Conservation (phyloP, 2,113 vertebrate species). For the Haplochromis vanheusdeni region DNA sequence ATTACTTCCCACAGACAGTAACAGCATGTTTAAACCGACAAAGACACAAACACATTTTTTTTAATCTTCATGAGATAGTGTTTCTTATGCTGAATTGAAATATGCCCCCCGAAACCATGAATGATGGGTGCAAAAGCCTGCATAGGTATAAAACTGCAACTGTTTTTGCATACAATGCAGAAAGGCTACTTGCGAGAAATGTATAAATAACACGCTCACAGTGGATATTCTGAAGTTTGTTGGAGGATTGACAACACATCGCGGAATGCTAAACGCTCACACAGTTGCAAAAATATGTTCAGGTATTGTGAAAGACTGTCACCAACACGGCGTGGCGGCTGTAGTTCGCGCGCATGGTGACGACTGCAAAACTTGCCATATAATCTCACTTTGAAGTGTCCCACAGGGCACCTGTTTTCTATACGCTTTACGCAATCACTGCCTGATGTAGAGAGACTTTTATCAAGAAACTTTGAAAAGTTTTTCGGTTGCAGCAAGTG, state of each 20-base stretch:
- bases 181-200: neutral
- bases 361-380: slow-evolving; percentile 44
- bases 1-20: neutral
- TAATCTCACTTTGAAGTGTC: slow-evolving; percentile 35
- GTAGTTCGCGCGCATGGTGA: neutral
- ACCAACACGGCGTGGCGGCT: neutral
- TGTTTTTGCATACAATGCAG: neutral
- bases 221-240: slow-evolving; percentile 21
- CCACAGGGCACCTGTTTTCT: slow-evolving; percentile 61
- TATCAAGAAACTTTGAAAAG: slow-evolving; percentile 39
- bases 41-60: slow-evolving; percentile 12
- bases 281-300: neutral
- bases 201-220: neutral
- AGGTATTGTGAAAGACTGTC: slow-evolving; percentile 5
- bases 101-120: neutral
- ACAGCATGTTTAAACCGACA: slow-evolving; percentile 16
- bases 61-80: neutral
- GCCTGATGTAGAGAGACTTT: slow-evolving; percentile 10
- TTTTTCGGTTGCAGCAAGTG: slow-evolving; percentile 20
- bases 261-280: neutral
- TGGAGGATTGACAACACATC: neutral
- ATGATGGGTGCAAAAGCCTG: neutral
- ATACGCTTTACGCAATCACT: slow-evolving; percentile 24
- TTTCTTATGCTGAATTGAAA: neutral
- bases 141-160: neutral